Conservation (phyloP, 2,797 vertebrate genomes). For the Thamnophis elegans region DNA sequence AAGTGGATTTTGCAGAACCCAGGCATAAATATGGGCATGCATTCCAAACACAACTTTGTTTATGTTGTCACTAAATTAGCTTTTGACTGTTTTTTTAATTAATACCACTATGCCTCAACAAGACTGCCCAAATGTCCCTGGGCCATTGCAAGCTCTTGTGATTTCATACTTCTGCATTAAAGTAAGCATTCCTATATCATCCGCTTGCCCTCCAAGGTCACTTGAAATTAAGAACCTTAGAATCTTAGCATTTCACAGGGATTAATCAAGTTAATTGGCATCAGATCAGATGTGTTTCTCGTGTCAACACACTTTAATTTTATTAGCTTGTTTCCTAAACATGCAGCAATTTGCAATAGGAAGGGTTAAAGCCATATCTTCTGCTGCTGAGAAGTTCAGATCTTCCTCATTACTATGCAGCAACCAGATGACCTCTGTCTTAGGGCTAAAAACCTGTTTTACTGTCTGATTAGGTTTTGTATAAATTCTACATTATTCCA, state of each 20-base stretch:
- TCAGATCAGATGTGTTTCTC: slow-evolving; percentile 43
- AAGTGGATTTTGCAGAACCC: not conserved
- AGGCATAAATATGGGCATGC: not conserved
- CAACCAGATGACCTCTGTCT: slow-evolving; percentile 48
- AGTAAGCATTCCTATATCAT: not conserved
- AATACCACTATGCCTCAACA: not conserved
- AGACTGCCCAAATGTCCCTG: not conserved
- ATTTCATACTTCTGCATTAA: not conserved
- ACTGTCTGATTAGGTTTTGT: slow-evolving; percentile 53
- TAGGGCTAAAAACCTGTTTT: slow-evolving; percentile 61
- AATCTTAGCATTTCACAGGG: slow-evolving; percentile 35
- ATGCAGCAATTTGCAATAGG: slow-evolving; percentile 17
- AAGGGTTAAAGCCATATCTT: slow-evolving; percentile 45
- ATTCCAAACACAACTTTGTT: not conserved
- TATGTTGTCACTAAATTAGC: not conserved
- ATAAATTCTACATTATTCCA: slow-evolving; percentile 50
- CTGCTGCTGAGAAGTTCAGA: slow-evolving; percentile 34
- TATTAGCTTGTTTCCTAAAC: slow-evolving; percentile 43
- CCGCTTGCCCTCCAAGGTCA: slow-evolving; percentile 25
- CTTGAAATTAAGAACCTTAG: slow-evolving; percentile 37
- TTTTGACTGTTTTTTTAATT: slow-evolving; percentile 12
- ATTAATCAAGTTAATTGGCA: slow-evolving; percentile 57
- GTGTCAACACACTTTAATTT: slow-evolving; percentile 38
- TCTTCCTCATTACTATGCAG: slow-evolving; percentile 51
- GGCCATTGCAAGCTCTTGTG: not conserved